Conservation (phyloP, 2,888 invertebrate genomes). For the Anorthoa munda region DNA sequence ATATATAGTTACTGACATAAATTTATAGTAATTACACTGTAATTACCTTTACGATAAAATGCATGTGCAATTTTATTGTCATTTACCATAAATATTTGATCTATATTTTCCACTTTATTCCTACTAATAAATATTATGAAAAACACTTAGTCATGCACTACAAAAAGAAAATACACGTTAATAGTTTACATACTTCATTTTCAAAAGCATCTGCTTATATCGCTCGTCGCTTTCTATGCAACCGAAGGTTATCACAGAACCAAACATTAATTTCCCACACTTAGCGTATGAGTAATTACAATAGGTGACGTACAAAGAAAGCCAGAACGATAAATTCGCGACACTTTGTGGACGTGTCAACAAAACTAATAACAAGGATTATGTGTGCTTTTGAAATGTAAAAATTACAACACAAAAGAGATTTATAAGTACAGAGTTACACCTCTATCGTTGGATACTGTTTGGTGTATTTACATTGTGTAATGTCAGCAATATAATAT, state of each 20-base stretch:
- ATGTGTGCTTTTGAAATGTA: conserved; percentile 65
- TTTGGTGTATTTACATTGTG: conserved; percentile 67
- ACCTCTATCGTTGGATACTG: conserved; percentile 56
- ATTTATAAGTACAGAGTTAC: conserved; percentile 60
- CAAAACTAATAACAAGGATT: conserved; percentile 83
- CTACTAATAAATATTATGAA: not conserved
- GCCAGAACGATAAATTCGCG: conserved; percentile 80
- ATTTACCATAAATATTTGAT: not conserved
- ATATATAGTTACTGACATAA: not conserved
- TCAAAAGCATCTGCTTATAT: not conserved
- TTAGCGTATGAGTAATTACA: conserved; percentile 78
- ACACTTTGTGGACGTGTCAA: conserved; percentile 82
- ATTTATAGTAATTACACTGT: not conserved
- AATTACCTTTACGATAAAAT: too few species aligned
- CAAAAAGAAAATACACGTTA: not conserved
- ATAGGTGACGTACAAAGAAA: conserved; percentile 75
- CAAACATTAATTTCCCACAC: conserved; percentile 87
- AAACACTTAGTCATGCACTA: not conserved
- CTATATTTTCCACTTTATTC: conserved; percentile 10
- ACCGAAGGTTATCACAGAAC: conserved; percentile 34
- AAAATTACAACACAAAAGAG: conserved; percentile 62
- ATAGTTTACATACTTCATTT: not conserved
- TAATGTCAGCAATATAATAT: conserved; percentile 52
- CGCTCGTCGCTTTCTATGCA: conserved; percentile 64
- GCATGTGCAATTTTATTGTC: conserved; percentile 14